Percentiles rank a stretch among this genome's conserved stretches.
Conservation (phyloP, 2,888 invertebrate genomes). For the Ecdyonurus torrentis region DNA sequence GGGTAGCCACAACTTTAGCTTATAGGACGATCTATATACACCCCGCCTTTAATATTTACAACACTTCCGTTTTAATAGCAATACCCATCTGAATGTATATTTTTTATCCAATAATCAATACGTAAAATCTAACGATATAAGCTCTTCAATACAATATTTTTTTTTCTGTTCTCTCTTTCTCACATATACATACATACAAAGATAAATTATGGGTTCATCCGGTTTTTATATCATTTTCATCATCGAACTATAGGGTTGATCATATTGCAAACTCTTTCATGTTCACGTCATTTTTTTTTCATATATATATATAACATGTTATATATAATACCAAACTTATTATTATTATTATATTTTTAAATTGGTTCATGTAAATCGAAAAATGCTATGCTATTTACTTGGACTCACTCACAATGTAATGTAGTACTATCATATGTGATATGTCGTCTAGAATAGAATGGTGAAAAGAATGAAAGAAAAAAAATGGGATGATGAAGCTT, state of each 20-base stretch:
- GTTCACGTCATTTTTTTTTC: no score
- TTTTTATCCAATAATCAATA: neutral
- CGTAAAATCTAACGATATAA: neutral
- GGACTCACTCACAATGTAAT: no score
- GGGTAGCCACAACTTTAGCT: neutral
- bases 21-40: neutral
- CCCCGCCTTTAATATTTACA: neutral
- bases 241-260: neutral
- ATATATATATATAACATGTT: no score
- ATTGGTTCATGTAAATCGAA: neutral
- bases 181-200: neutral
- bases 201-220: neutral
- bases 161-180: no score
- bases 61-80: neutral
- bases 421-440: no score
- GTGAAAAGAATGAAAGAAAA: no score
- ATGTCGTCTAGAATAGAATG: no score
- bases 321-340: no score
- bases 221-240: neutral
- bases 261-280: neutral
- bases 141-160: neutral
- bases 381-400: neutral
- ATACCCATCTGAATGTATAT: neutral
- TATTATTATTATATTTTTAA: neutral
- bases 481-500: no score